A percentile compares a stretch with the other conserved stretches of the same genome.
phyloP scores from a whole-genome alignment of 1,140 invertebrate genomes.

The Drosophila nasuta region DNA sequence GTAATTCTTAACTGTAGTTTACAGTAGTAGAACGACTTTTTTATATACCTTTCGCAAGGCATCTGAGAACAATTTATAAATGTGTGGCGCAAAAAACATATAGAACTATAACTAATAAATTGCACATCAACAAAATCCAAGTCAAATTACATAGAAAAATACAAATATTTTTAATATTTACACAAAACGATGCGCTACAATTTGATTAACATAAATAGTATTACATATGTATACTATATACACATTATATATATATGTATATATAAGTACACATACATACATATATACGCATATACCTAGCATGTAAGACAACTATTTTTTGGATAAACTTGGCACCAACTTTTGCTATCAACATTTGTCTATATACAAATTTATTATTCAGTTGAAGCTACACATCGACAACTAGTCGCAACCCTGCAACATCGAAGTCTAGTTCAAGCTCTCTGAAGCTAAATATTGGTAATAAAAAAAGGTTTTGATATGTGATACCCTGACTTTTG shows the following conservation, averaged over 20 bases:
- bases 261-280: too few relatives aligned
- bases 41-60: constrained; percentile 72
- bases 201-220: constrained; percentile 66
- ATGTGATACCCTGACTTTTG: constrained; percentile 47
- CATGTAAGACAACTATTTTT: constrained; percentile 20
- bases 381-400: constrained; percentile 22
- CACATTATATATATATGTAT: too few relatives aligned
- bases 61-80: constrained; percentile 54
- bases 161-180: constrained; percentile 73
- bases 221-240: constrained; percentile 38
- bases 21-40: constrained; percentile 72
- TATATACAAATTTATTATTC: constrained; percentile 9
- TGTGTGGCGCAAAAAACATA: constrained; percentile 23
- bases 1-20: constrained; percentile 68
- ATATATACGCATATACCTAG: constrained; percentile 25
- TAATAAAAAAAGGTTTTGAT: constrained; percentile 28
- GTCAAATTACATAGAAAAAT: constrained; percentile 69
- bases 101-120: constrained; percentile 13
- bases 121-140: constrained; percentile 50
- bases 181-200: constrained; percentile 46
- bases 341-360: constrained; percentile 12
- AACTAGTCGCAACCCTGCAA: constrained; percentile 27
- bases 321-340: constrained; percentile 8
- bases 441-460: constrained; percentile 22
- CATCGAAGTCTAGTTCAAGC: constrained; percentile 38